Percentiles rank a stretch among this genome's conserved stretches.
These are phyloP conservation scores for Amphibalanus amphitrite DNA, from an alignment of 1,140 invertebrate species.

Conservation along the genomic window DNA sequence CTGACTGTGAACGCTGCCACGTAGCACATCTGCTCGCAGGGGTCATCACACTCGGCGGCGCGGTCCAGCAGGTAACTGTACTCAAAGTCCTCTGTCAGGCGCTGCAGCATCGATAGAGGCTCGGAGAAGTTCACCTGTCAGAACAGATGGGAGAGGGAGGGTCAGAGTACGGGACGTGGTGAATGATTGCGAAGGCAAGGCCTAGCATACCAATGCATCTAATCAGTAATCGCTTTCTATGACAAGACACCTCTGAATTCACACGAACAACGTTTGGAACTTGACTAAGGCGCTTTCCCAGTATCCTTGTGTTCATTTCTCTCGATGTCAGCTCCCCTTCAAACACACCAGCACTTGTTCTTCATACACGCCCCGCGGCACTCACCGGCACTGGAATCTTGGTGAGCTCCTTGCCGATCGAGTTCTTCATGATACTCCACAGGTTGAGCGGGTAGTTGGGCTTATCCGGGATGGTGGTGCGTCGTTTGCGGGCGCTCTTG, in stretches of 20 bases:
- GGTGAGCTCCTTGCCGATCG: conserved; percentile 94
- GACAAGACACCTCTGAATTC: too few species aligned
- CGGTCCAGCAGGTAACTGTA: conserved; percentile 81
- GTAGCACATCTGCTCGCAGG: conserved; percentile 81
- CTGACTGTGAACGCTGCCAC: conserved; percentile 93
- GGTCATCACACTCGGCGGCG: conserved; percentile 51
- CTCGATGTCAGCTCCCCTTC: too few species aligned
- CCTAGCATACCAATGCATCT: too few species aligned
- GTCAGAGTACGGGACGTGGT: too few species aligned
- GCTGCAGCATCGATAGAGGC: conserved; percentile 93
- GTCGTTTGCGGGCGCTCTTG: conserved; percentile 16
- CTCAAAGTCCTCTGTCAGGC: conserved; percentile 95
- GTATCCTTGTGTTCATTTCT: too few species aligned
- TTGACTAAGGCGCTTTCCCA: too few species aligned
- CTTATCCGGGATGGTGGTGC: conserved; percentile 72
- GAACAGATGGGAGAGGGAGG: too few species aligned
- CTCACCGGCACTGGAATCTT: conserved; percentile 95
- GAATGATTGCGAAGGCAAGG: too few species aligned
- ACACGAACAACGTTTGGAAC: too few species aligned
- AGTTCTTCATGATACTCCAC: conserved; percentile 99
- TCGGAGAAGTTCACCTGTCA: conserved; percentile 90
- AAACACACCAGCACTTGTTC: too few species aligned
- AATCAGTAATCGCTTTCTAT: too few species aligned
- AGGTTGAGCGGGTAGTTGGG: conserved; percentile 90
- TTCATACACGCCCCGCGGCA: too few species aligned